Evolutionary conservation across 1,140 invertebrate species (phyloP), one percentile per base, ranked within the genome.

Genomic region (Zaprionus nigranus): DNA sequence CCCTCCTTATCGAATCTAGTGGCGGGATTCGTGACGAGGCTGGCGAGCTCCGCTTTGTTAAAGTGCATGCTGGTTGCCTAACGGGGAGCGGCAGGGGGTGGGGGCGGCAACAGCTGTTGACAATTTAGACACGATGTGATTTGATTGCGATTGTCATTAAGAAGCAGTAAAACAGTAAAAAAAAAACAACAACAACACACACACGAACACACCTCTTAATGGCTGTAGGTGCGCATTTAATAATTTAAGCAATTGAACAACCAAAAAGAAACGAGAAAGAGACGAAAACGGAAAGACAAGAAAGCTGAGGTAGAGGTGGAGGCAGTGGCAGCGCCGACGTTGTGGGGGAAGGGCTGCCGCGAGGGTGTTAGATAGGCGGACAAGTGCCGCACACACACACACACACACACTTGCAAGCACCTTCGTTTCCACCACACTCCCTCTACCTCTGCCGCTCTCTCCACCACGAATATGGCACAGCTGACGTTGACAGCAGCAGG

Each of bases 1-100:
- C 98, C 98, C 95, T 99, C 98, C 90, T 97, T 97, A 91, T 98
- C 97, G 93, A 98, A 98, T 93, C 96, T 97, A 81, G 96, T 96
- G 13, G 96, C 96, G 26, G 97, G 96, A 93, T 98, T 97, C 7
- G 96, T 96, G 54, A 97, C 97, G 91, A 99, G 93, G 61, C 96
- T 95, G 74, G 96, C 94, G 78, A 99, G 93, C 93, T 98, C 98
- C 93, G 97, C 96, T 92, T 96, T 97, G 93, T 99, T 99, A 92
- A 97, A 98, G 91, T 97, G 94, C 97, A 99, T 98, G 90, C 93
- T 95, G 46, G 38, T 51, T 67, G 69, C 28, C 20, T 24, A n/a
- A n/a, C 2, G 6, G n/a, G 4, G 20, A 0, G 13, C 20, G 20
- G 34, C 26, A 17, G 38, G 20, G 7, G n/a, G 13, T 30, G 7